Evolutionary conservation across 2,888 invertebrate genomes (phyloP).

Genomic region (Mimachlamys varia): DNA sequence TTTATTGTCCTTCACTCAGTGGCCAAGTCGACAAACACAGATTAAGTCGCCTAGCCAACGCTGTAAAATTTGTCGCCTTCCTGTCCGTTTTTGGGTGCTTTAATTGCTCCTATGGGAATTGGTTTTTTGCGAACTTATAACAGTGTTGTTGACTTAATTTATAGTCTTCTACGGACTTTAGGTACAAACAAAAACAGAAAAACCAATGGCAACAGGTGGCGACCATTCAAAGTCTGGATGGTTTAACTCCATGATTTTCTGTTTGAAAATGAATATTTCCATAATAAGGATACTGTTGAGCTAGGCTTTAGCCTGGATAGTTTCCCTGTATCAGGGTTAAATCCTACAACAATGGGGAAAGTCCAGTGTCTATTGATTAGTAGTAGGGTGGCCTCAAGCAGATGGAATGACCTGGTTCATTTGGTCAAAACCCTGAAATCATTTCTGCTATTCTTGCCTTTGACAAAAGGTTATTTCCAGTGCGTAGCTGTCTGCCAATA

Average conservation of each 20-base stretch:
- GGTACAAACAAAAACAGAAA: background rate
- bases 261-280: background rate
- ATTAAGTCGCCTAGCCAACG: background rate
- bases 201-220: background rate
- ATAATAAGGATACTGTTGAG: background rate
- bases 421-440: constrained; percentile 23
- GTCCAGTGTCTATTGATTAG: background rate
- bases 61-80: background rate
- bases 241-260: background rate
- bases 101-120: background rate
- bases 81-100: background rate
- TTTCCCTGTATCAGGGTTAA: background rate
- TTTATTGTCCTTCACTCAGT: background rate
- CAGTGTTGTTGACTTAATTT: background rate
- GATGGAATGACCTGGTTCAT: background rate
- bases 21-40: background rate
- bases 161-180: background rate
- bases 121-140: background rate
- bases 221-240: background rate
- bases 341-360: background rate
- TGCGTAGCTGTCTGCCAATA: background rate
- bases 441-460: constrained; percentile 2
- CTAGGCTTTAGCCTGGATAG: background rate
- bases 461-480: background rate
- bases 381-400: background rate